Conservation (phyloP, 2,888 invertebrate genomes). For the Sycophila texana region DNA sequence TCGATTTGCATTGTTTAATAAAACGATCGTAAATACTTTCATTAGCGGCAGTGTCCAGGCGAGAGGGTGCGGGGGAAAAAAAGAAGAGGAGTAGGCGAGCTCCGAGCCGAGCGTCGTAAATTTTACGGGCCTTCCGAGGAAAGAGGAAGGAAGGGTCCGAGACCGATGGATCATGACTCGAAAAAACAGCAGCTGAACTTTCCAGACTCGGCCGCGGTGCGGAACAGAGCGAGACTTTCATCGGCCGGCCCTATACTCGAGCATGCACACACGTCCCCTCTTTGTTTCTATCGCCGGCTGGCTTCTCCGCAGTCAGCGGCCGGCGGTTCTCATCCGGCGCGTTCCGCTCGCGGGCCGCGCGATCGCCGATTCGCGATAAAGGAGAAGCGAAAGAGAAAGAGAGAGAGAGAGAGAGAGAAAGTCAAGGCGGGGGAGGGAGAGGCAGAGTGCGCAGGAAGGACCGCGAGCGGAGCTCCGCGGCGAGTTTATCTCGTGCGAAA, state of each 20-base stretch:
- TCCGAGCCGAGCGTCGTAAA: neutral
- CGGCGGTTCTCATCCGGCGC: slow-evolving; percentile 66
- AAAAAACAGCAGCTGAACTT: too few species aligned
- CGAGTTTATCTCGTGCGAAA: slow-evolving; percentile 47
- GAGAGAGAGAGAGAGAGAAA: slow-evolving; percentile 6
- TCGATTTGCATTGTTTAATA: neutral
- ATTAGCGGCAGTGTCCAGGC: neutral
- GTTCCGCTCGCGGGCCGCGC: slow-evolving; percentile 58
- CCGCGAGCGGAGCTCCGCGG: slow-evolving; percentile 2
- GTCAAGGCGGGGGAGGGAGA: slow-evolving; percentile 10
- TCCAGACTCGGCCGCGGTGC: too few species aligned
- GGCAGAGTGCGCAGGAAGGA: slow-evolving; percentile 51
- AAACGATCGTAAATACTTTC: neutral
- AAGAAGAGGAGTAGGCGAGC: too few species aligned
- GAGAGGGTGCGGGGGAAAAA: neutral
- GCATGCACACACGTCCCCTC: slow-evolving; percentile 24
- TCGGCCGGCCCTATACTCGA: slow-evolving; percentile 8
- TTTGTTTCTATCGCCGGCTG: slow-evolving; percentile 32
- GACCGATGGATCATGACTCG: too few species aligned
- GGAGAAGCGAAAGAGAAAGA: slow-evolving; percentile 20
- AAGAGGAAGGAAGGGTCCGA: too few species aligned
- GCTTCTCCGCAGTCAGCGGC: slow-evolving; percentile 63
- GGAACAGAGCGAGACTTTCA: slow-evolving; percentile 18
- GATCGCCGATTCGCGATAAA: slow-evolving; percentile 51
- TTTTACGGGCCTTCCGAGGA: too few species aligned